phyloP scores from a whole-genome alignment of 2,113 vertebrate genomes.

The Emberiza fucata region DNA sequence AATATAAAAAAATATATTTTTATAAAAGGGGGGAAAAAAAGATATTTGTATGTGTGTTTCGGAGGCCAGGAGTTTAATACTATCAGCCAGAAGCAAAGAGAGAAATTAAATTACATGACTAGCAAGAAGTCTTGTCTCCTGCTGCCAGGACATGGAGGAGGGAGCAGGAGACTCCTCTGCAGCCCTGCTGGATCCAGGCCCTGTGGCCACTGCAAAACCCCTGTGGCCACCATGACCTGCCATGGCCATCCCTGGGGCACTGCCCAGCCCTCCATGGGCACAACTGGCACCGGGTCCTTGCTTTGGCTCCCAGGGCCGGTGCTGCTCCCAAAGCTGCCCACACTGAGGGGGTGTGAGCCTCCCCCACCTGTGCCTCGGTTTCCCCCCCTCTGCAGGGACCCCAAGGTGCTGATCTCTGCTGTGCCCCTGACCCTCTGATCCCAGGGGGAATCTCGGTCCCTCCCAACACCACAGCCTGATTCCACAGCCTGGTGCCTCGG shows the following conservation, averaged over 20 bases:
- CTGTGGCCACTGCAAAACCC: neutral
- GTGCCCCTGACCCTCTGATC: neutral
- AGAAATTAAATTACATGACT: conserved; percentile 64
- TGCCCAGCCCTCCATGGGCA: neutral
- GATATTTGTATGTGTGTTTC: conserved; percentile 48
- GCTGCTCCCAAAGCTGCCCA: neutral
- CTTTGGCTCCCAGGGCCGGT: fast-evolving
- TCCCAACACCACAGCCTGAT: neutral
- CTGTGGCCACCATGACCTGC: fast-evolving
- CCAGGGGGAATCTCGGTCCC: fast-evolving
- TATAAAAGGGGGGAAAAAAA: neutral
- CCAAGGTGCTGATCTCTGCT: neutral
- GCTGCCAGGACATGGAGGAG: neutral
- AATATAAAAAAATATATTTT: conserved; percentile 56
- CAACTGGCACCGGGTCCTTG: fast-evolving
- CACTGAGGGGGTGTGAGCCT: fast-evolving
- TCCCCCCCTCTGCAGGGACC: neutral
- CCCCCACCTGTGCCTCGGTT: neutral
- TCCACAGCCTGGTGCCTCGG: neutral
- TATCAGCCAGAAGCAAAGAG: conserved; percentile 59
- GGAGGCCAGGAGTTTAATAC: conserved; percentile 54
- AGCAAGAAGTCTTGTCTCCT: neutral
- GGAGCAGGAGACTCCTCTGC: neutral
- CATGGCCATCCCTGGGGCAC: neutral
- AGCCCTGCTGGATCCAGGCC: neutral